phyloP scores from a whole-genome alignment of 2,797 vertebrate genomes.

The Lithobates sylvaticus region DNA sequence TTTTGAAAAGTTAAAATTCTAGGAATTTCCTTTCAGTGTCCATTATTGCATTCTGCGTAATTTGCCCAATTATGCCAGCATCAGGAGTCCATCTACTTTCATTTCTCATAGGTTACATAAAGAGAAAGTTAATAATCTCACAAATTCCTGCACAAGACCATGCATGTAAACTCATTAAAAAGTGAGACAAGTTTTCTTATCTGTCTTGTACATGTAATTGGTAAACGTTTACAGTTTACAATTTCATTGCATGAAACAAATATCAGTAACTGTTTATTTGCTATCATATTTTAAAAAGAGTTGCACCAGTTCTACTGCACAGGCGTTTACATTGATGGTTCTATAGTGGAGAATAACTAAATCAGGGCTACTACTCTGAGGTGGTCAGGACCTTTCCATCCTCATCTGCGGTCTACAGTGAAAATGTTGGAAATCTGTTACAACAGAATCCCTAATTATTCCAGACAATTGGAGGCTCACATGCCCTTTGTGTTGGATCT shows the following conservation, averaged over 20 bases:
- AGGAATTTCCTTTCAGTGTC: too few species aligned
- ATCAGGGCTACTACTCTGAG: background rate
- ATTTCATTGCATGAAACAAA: background rate
- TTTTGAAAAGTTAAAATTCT: too few species aligned
- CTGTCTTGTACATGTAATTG: background rate
- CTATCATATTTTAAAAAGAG: background rate
- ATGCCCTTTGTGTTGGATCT: background rate
- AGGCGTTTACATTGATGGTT: too few species aligned
- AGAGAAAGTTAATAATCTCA: too few species aligned
- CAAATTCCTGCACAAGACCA: too few species aligned
- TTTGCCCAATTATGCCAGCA: too few species aligned
- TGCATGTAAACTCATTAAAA: too few species aligned
- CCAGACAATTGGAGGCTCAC: background rate
- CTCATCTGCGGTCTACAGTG: background rate
- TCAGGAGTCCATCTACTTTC: too few species aligned
- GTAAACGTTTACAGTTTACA: background rate
- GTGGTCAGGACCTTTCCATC: background rate
- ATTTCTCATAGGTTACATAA: too few species aligned
- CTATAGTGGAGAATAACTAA: background rate
- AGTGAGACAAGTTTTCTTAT: too few species aligned
- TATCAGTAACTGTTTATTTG: background rate
- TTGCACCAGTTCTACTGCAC: too few species aligned
- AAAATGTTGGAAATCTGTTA: background rate
- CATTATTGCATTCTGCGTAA: too few species aligned
- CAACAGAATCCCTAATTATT: background rate